Evolutionary conservation across 2,888 invertebrate genomes (phyloP), one percentile per base, ranked within the genome.

Genomic region (Phaedon cochleariae): DNA sequence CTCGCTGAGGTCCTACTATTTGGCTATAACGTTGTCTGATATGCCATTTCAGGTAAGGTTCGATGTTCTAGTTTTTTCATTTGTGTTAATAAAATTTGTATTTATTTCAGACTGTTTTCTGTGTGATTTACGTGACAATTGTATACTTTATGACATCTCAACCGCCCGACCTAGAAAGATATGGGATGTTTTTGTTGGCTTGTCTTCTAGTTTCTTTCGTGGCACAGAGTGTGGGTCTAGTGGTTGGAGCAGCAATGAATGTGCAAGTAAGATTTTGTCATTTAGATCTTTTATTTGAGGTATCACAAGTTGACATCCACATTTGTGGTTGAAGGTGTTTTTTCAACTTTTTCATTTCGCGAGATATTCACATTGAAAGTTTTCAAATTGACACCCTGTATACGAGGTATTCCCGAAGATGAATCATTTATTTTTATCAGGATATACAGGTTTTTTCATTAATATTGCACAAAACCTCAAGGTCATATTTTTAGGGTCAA

Each of bases 61-160:
- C 37, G 2, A 26, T 12, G 18, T 31, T 34, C 31, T 10, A 6
- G 41, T 17, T n/a, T 46, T 21, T 37, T 15, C 10, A 31, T 45
- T 34, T 41, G n/a, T n/a, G 20, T 20, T 31, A 52, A 52, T 52
- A 62, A 55, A 18, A 46, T 31, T 59, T n/a, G 58, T 69, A 70
- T 74, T 72, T 74, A 71, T 86, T 86, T 1, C 86, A 97, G 97
- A 92, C 97, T 12, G 89, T 97, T 77, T 97, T 97, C 86, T 97
- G 97, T 79, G 84, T 96, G 37, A 87, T 97, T 67, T 97, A 98
- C 85, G 94, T 96, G 53, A 90, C 92, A 72, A 92, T 97, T 73
- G 96, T 97, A 17, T 98, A 98, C 84, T 92, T 94, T 85, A 90
- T 97, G 89, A 98, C 97, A 65, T 92, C 94, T 59, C 98, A 98